phyloP scores from a whole-genome alignment of 2,113 vertebrate species.

The Brachionichthys hirsutus region DNA sequence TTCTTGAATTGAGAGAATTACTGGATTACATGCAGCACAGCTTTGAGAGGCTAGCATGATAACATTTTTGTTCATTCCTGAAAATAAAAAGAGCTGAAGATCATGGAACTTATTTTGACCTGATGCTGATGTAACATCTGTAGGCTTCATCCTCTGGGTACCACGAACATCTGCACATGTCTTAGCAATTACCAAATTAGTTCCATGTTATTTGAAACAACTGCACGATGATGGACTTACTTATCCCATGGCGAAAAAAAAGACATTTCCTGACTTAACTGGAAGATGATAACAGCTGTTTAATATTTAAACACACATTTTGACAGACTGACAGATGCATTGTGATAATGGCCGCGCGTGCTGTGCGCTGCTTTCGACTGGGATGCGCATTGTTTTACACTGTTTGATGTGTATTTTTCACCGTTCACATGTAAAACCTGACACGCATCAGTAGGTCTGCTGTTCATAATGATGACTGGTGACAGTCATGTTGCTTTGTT shows the following conservation, averaged over 20 bases:
- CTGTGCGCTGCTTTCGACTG: constrained; percentile 6
- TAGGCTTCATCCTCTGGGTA: not conserved
- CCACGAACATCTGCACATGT: too few species aligned
- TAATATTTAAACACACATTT: constrained; percentile 7
- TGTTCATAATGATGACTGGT: constrained; percentile 42
- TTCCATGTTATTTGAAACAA: too few species aligned
- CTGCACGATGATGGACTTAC: too few species aligned
- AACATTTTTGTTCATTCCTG: not conserved
- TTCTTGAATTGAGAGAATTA: too few species aligned
- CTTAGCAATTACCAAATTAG: too few species aligned
- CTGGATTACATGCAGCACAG: not conserved
- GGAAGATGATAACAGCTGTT: not conserved
- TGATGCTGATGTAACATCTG: not conserved
- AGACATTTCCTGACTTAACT: not conserved
- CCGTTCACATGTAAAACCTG: constrained; percentile 40
- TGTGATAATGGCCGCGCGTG: constrained; percentile 30
- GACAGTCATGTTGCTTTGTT: constrained; percentile 48
- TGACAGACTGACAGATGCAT: constrained; percentile 40
- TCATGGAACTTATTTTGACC: not conserved
- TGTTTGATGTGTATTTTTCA: constrained; percentile 42
- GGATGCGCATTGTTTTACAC: constrained; percentile 39
- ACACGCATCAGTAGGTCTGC: constrained; percentile 40
- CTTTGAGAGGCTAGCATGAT: not conserved
- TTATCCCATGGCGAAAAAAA: not conserved
- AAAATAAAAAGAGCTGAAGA: not conserved